A percentile compares a stretch with the other conserved stretches of the same genome.
These are phyloP conservation scores for Micromys minutus DNA, from an alignment of 2,113 vertebrate species.

Conservation along the genomic window DNA sequence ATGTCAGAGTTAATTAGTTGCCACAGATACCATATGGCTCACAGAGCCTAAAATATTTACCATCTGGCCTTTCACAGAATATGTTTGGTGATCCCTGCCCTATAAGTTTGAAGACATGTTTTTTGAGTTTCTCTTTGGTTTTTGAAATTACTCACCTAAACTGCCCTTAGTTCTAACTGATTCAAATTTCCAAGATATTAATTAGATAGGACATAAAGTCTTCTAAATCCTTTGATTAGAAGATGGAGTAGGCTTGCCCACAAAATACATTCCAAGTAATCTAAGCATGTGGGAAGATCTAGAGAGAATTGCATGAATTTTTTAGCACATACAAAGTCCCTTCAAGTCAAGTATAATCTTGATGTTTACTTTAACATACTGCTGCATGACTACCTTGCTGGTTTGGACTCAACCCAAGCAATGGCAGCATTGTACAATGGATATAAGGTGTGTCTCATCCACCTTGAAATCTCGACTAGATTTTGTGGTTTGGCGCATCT, in stretches of 20 bases:
- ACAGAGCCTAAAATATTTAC: slow-evolving; percentile 45
- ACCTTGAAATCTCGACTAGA: not conserved
- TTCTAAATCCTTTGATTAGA: not conserved
- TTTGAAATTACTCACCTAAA: not conserved
- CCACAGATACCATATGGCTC: not conserved
- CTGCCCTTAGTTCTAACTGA: not conserved
- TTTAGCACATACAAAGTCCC: not conserved
- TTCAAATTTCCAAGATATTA: not conserved
- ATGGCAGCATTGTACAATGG: not conserved
- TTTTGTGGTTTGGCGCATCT: not conserved
- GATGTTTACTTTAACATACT: too few relatives aligned
- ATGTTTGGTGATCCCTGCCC: not conserved
- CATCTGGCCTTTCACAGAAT: not conserved
- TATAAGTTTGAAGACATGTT: not conserved
- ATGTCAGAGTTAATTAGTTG: not conserved
- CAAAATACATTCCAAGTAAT: not conserved
- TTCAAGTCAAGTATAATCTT: not conserved
- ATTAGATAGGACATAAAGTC: not conserved
- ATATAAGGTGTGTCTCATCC: not conserved
- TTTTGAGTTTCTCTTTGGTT: not conserved
- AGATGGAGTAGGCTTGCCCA: not conserved
- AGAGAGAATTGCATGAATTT: not conserved
- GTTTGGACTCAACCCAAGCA: not conserved
- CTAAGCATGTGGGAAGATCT: not conserved
- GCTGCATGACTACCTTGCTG: not conserved